A percentile compares a stretch with the other conserved stretches of the same genome.
Evolutionary conservation across 2,113 vertebrate species (phyloP).

Genomic region (Psittacus erithacus): DNA sequence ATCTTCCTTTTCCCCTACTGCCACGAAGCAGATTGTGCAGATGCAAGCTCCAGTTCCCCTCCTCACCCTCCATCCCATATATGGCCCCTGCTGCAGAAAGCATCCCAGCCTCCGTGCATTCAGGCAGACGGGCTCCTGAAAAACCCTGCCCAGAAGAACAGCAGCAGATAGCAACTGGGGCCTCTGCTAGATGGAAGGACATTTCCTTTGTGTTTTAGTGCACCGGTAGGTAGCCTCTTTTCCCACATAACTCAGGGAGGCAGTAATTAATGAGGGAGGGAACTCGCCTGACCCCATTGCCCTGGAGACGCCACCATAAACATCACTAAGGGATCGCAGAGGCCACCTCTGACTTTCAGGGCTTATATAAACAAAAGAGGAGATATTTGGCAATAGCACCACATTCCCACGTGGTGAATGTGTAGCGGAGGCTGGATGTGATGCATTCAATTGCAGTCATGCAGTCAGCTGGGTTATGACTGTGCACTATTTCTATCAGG

Average conservation of each 20-base stretch:
- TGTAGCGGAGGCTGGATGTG: not conserved
- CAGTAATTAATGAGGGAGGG: conserved; percentile 51
- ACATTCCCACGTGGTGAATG: conserved; percentile 22
- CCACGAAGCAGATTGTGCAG: not conserved
- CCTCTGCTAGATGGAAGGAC: not conserved
- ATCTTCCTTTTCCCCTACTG: not conserved
- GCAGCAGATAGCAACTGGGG: not conserved
- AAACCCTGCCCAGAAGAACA: not conserved
- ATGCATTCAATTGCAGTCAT: not conserved
- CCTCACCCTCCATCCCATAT: fast-evolving
- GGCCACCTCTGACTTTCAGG: conserved; percentile 51
- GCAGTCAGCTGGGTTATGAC: not conserved
- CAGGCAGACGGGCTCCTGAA: not conserved
- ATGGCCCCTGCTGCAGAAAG: not conserved
- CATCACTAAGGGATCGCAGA: not conserved
- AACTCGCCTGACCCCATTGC: conserved; percentile 30
- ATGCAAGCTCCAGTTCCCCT: not conserved
- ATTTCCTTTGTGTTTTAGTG: conserved; percentile 7
- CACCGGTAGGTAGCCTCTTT: not conserved
- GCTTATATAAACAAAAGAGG: conserved; percentile 43
- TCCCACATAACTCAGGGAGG: conserved; percentile 62
- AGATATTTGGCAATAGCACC: conserved; percentile 23
- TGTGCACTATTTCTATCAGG: not conserved
- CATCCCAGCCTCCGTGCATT: fast-evolving
- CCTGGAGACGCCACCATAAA: conserved; percentile 45